These are phyloP conservation scores for Propithecus coquereli DNA, from an alignment of 2,113 vertebrate genomes.

Conservation along the genomic window DNA sequence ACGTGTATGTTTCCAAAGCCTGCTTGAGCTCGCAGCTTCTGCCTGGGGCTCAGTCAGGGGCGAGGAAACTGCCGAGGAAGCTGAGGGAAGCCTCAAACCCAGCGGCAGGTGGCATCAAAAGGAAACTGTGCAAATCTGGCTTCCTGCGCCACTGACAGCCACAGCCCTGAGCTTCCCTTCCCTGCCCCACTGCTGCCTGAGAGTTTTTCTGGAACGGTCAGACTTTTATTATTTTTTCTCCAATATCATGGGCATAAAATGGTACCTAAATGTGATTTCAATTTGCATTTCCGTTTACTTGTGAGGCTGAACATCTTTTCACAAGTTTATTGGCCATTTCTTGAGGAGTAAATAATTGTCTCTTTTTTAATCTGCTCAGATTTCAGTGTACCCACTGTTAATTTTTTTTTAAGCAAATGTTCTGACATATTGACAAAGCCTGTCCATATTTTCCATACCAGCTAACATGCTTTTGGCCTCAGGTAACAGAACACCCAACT, in stretches of 20 bases:
- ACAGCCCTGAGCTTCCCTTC: background rate
- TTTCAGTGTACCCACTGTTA: background rate
- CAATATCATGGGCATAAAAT: background rate
- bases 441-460: background rate
- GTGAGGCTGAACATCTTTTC: background rate
- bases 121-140: background rate
- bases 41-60: constrained; percentile 20
- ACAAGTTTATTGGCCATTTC: background rate
- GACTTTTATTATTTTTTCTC: background rate
- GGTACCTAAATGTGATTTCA: background rate
- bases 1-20: constrained; percentile 12
- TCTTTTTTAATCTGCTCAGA: background rate
- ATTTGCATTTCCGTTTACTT: background rate
- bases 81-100: background rate
- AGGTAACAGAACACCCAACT: background rate
- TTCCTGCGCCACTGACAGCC: background rate
- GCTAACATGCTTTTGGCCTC: background rate
- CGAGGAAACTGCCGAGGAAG: background rate
- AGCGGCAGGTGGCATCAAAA: background rate
- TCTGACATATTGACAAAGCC: background rate
- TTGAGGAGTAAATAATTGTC: background rate
- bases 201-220: background rate
- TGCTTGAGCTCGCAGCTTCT: constrained; percentile 32
- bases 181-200: background rate
- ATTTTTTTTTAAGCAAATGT: background rate